A percentile compares a stretch with the other conserved stretches of the same genome.
These are phyloP conservation scores for Asarcornis scutulata DNA, from an alignment of 2,113 vertebrate species.

Conservation along the genomic window DNA sequence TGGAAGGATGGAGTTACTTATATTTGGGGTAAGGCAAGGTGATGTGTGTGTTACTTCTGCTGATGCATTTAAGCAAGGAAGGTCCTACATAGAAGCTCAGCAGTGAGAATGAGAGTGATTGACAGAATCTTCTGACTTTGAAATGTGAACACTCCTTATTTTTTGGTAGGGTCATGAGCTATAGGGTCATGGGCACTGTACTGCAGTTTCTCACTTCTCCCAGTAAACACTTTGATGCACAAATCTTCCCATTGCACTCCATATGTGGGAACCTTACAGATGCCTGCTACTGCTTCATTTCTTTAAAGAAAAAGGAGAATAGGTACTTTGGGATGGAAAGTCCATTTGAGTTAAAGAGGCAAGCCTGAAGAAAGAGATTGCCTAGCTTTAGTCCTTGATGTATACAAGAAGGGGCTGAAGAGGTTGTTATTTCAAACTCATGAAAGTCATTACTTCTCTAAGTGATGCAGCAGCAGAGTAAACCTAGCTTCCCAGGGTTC, in stretches of 20 bases:
- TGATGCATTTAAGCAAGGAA: rapidly evolving
- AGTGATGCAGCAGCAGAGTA: not conserved
- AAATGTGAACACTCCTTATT: not conserved
- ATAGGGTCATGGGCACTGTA: not conserved
- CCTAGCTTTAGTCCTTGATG: rapidly evolving
- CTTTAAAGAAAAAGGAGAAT: not conserved
- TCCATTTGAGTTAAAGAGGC: not conserved
- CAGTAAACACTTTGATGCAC: not conserved
- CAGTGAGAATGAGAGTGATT: not conserved
- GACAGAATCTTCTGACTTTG: not conserved
- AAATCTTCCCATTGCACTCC: not conserved
- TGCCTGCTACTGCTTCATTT: not conserved
- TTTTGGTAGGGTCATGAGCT: not conserved
- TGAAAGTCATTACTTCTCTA: not conserved
- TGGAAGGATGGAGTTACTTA: not conserved
- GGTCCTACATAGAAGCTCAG: not conserved
- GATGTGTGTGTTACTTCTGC: not conserved
- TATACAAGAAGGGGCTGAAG: not conserved
- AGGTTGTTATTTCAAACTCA: no score
- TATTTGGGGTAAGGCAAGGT: not conserved
- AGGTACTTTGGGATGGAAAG: not conserved
- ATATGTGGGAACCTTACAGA: not conserved
- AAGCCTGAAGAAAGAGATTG: not conserved
- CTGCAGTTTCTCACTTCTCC: not conserved
- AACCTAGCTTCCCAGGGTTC: not conserved